These are phyloP conservation scores for Sminthurinus aureus DNA, from an alignment of 2,888 invertebrate species.

Conservation along the genomic window DNA sequence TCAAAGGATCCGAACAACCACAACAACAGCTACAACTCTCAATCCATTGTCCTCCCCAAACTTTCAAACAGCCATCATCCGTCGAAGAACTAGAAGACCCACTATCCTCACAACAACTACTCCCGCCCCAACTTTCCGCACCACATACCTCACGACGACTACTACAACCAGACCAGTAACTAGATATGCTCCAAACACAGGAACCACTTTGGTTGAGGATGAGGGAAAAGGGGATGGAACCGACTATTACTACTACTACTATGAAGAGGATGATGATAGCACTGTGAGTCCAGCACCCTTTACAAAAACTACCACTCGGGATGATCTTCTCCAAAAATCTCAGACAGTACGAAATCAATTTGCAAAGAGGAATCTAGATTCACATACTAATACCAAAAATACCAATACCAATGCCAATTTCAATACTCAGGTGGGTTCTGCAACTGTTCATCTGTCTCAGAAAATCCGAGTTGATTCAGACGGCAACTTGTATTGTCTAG, in stretches of 20 bases:
- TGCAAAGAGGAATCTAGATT: constrained; percentile 50
- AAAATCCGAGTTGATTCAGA: constrained; percentile 70
- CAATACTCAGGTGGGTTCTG: constrained; percentile 20
- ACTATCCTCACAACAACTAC: constrained; percentile 34
- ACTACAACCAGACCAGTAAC: constrained; percentile 46
- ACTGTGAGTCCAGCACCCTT: constrained; percentile 66
- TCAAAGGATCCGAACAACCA: constrained; percentile 39
- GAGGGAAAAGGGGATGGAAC: constrained; percentile 30
- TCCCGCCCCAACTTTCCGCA: constrained; percentile 25
- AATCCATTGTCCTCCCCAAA: constrained; percentile 28
- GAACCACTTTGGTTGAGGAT: constrained; percentile 24
- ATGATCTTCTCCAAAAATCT: constrained; percentile 19
- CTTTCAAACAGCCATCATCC: constrained; percentile 46
- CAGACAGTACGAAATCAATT: constrained; percentile 45
- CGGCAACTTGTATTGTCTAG: constrained; percentile 82
- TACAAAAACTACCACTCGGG: constrained; percentile 5
- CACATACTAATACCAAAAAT: constrained; percentile 15
- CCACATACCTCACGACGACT: constrained; percentile 44
- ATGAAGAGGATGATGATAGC: constrained; percentile 72
- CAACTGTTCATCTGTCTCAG: constrained; percentile 59
- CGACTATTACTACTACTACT: constrained; percentile 59
- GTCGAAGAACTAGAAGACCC: constrained; percentile 43
- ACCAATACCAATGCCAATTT: not conserved
- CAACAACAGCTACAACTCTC: constrained; percentile 39
- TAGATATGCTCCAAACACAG: constrained; percentile 33